These are phyloP conservation scores for Premnoplex brunnescens DNA, from an alignment of 2,797 vertebrate species.

Conservation along the genomic window DNA sequence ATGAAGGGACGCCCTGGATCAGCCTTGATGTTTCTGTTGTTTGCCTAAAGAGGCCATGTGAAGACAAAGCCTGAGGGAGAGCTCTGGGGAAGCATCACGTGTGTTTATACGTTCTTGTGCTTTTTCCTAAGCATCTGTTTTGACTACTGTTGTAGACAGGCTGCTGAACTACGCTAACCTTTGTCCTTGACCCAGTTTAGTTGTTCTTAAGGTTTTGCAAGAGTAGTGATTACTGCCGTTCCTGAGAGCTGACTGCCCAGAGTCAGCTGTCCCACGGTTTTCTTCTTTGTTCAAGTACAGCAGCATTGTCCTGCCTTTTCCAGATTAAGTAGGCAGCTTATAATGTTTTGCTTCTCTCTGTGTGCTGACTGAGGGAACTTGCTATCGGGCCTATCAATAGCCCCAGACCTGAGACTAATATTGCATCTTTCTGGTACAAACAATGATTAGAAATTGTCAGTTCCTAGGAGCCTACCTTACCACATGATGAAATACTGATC, in stretches of 20 bases:
- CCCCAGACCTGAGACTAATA: neutral
- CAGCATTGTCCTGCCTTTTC: neutral
- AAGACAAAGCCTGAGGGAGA: neutral
- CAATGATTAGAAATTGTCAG: neutral
- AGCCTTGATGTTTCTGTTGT: neutral
- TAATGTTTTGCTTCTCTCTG: neutral
- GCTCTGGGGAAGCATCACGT: neutral
- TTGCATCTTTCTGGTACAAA: neutral
- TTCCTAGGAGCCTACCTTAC: neutral
- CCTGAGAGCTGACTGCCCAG: neutral
- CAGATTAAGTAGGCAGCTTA: neutral
- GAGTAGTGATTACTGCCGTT: neutral
- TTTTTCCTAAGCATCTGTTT: slow-evolving; percentile 19
- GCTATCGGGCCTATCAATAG: neutral
- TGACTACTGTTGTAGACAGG: slow-evolving; percentile 7
- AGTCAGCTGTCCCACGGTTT: neutral
- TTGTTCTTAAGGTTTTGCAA: neutral
- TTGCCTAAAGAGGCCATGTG: neutral
- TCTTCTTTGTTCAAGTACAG: neutral
- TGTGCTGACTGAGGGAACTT: neutral
- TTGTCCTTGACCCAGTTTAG: neutral
- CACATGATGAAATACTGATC: neutral
- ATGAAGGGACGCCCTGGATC: neutral
- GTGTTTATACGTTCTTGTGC: slow-evolving; percentile 24
- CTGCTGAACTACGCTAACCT: neutral